phyloP scores from a whole-genome alignment of 1,140 invertebrate genomes.

The Streblospio benedicti region DNA sequence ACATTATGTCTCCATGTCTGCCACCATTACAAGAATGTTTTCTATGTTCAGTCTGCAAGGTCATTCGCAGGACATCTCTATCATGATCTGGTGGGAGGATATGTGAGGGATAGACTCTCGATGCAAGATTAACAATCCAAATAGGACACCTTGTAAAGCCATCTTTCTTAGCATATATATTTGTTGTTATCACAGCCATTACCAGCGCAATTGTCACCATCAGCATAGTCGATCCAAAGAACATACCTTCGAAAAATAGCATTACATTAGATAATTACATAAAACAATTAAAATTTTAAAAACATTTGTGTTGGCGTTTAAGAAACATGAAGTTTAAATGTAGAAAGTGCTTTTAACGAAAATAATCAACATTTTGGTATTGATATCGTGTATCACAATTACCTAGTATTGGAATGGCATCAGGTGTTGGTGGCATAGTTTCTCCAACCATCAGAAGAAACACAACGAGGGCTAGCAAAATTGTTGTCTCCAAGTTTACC shows the following conservation, averaged over 20 bases:
- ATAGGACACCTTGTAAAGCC: background rate
- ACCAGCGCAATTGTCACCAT: slow-evolving; percentile 22
- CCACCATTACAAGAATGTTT: background rate
- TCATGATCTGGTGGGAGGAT: slow-evolving; percentile 1
- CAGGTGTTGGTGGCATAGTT: slow-evolving; percentile 88
- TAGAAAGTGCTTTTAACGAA: background rate
- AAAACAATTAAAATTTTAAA: background rate
- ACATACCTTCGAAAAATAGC: slow-evolving; percentile 20
- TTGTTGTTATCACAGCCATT: slow-evolving; percentile 23
- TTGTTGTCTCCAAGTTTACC: slow-evolving; percentile 52
- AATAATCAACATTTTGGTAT: too few relatives aligned
- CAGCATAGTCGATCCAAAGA: slow-evolving; percentile 21
- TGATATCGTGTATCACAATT: too few relatives aligned
- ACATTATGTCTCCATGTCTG: background rate
- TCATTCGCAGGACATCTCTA: too few relatives aligned
- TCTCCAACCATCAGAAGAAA: slow-evolving; percentile 68
- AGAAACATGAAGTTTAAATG: background rate
- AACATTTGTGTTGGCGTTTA: too few relatives aligned
- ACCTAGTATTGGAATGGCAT: slow-evolving; percentile 57
- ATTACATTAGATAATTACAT: too few relatives aligned
- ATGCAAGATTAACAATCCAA: slow-evolving; percentile 11
- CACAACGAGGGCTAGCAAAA: slow-evolving; percentile 44
- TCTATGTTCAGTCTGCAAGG: background rate
- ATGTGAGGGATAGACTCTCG: slow-evolving; percentile 8
- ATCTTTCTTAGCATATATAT: slow-evolving; percentile 18